Conservation (phyloP, 1,140 invertebrate genomes). For the Ceratina japonica region DNA sequence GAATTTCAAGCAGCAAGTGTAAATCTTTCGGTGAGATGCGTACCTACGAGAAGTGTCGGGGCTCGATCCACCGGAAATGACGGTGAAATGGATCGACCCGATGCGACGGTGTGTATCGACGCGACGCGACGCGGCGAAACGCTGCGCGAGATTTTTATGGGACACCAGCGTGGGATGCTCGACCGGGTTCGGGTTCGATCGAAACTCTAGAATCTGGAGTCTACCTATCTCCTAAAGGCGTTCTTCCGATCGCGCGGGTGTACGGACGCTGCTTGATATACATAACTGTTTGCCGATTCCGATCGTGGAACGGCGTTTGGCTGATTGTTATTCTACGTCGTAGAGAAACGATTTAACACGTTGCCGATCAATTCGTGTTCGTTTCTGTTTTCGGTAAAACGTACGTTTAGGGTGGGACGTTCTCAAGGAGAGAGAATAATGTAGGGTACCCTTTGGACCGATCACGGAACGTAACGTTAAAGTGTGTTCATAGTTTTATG, state of each 20-base stretch:
- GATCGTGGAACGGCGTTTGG: neutral
- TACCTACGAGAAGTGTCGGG: neutral
- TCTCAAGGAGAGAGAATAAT: too few relatives aligned
- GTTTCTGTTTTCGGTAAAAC: too few relatives aligned
- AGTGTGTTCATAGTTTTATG: too few relatives aligned
- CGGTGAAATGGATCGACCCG: conserved; percentile 6
- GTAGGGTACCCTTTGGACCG: too few relatives aligned
- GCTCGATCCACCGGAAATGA: conserved; percentile 18
- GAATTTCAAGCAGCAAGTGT: conserved; percentile 12
- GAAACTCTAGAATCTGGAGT: too few relatives aligned
- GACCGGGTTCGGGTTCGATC: neutral
- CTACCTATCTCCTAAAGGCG: neutral
- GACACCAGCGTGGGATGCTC: conserved; percentile 1
- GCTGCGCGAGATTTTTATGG: neutral
- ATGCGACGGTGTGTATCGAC: neutral
- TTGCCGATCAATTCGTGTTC: neutral
- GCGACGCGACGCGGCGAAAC: neutral
- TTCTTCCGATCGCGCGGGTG: neutral
- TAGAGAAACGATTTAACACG: neutral
- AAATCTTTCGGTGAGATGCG: neutral
- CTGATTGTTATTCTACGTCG: neutral
- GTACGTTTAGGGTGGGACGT: too few relatives aligned
- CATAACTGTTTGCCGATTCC: neutral
- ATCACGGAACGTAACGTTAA: too few relatives aligned
- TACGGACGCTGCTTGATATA: neutral